Conservation (phyloP, 2,113 vertebrate genomes). For the Sphyrna mokarran region DNA sequence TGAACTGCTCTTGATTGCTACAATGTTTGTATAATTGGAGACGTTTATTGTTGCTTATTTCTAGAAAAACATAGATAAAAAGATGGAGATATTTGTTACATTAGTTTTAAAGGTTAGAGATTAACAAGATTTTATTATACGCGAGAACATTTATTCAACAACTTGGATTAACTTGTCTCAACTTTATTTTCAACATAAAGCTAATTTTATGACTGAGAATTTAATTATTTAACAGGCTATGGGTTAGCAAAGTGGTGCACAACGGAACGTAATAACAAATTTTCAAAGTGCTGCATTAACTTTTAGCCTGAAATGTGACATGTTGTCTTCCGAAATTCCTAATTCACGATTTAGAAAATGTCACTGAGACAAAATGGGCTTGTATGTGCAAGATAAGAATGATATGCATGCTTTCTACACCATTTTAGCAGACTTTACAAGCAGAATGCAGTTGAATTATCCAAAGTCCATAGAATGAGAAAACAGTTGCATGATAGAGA, state of each 20-base stretch:
- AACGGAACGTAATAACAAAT: neutral
- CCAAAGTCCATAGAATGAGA: neutral
- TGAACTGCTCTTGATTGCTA: neutral
- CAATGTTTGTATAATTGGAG: neutral
- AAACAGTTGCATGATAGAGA: neutral
- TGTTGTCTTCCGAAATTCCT: neutral
- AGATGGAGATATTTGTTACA: neutral
- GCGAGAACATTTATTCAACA: neutral
- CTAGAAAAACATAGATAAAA: neutral
- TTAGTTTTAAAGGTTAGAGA: neutral
- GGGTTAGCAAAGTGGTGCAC: neutral
- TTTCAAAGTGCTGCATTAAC: neutral
- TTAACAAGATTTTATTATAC: neutral
- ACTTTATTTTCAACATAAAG: neutral
- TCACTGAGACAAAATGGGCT: neutral
- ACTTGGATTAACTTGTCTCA: neutral
- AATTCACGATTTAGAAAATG: neutral
- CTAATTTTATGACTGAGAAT: neutral
- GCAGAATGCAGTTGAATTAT: neutral
- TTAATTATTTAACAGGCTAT: neutral
- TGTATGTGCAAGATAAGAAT: neutral
- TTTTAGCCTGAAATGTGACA: neutral
- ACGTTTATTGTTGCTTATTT: neutral
- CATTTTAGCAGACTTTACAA: neutral
- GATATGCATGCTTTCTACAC: neutral